phyloP scores from a whole-genome alignment of 2,888 invertebrate species.

The Synergus japonicus region DNA sequence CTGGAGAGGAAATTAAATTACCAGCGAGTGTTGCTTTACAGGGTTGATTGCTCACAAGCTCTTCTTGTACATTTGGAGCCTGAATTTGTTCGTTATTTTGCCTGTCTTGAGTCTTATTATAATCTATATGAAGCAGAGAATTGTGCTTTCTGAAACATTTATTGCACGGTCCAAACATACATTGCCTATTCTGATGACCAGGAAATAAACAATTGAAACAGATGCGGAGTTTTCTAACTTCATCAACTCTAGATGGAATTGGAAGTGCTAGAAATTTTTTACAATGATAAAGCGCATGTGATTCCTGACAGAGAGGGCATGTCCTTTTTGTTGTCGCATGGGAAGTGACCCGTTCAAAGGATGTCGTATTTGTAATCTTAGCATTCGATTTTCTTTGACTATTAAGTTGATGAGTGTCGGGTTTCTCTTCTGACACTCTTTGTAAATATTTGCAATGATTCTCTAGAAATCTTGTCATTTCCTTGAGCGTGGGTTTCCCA shows the following conservation, averaged over 20 bases:
- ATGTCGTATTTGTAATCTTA: not conserved
- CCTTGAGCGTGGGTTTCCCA: too few relatives aligned
- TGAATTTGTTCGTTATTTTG: too few relatives aligned
- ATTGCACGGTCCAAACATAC: constrained; percentile 16
- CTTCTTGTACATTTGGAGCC: too few relatives aligned
- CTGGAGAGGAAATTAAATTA: too few relatives aligned
- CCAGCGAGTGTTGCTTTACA: too few relatives aligned
- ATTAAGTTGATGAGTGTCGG: not conserved
- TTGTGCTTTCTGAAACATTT: constrained; percentile 40
- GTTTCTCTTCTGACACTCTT: not conserved
- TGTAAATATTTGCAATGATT: not conserved
- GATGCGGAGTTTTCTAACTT: constrained; percentile 24
- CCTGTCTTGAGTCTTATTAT: too few relatives aligned
- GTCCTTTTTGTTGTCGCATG: constrained; percentile 24
- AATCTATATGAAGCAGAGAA: constrained; percentile 13
- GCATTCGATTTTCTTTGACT: not conserved
- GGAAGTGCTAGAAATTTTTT: constrained; percentile 33
- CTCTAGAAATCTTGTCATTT: not conserved
- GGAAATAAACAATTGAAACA: constrained; percentile 43
- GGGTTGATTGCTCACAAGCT: too few relatives aligned
- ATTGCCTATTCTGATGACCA: constrained; percentile 35
- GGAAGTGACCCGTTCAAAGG: constrained; percentile 11
- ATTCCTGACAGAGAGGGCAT: constrained; percentile 23
- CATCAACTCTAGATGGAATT: constrained; percentile 18
- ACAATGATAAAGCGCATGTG: constrained; percentile 38